Evolutionary conservation across 2,113 vertebrate species (phyloP), one percentile per base, ranked within the genome.

Genomic region (Excalfactoria chinensis): DNA sequence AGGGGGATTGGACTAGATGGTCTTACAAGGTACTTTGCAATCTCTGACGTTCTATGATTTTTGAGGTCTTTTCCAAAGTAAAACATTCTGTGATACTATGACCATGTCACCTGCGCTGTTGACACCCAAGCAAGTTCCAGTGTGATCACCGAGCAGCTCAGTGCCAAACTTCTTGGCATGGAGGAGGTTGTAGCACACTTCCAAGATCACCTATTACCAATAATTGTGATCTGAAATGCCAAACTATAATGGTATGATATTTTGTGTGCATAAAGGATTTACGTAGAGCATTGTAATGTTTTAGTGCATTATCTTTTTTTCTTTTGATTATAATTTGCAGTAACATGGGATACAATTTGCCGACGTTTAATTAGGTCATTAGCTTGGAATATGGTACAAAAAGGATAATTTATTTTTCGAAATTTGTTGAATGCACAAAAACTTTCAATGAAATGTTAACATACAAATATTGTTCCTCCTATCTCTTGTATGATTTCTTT

Each of bases 131-230:
- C 60, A 69, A 48, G 17, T 17, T 71, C 48, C 28, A 84, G 7
- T 60, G 9, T 53, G 22, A 15, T 62, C 58, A 48, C 2, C 69
- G 58, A 79, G 43, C 68, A 74, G 43, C 32, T 51, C 63, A 32
- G 26, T 46, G 62, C 13, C 0, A 0, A 18, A 25, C 12, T 73
- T 70, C 73, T n/a, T 87, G 46, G 70, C 25, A 13, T 3, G 1
- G 4, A 68, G 10, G 10, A 30, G 32, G 35, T 15, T 26, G 30
- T 35, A 72, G 40, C 34, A 56, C 35, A 67, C 3, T 12, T 84
- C 34, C 5, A 66, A 55, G 46, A 49, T 73, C 41, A 77, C 6
- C 26, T 55, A 7, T 63, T 19, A 68, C 18, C 37, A 28, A 1
- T 56, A 23, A 23, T 56, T 87, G 77, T 84, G 7, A 70, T 60